These are phyloP conservation scores for Pogonomyrmex barbatus DNA, from an alignment of 1,140 invertebrate species.

Conservation along the genomic window DNA sequence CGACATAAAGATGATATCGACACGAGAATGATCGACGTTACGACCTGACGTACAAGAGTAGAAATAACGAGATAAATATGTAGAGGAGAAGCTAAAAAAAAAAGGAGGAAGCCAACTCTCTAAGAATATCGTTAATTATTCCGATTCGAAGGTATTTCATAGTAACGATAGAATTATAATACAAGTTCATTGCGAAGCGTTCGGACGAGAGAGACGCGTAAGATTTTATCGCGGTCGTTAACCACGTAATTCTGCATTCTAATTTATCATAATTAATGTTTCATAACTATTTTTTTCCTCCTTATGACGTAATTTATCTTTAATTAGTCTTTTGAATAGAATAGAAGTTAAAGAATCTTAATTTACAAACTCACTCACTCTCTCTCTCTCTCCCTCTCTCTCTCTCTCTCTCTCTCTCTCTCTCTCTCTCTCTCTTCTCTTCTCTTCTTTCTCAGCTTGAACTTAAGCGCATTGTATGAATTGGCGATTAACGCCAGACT, in stretches of 20 bases:
- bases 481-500: background rate
- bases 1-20: constrained; percentile 5
- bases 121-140: background rate
- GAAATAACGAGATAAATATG: background rate
- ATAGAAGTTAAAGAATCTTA: background rate
- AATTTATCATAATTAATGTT: background rate
- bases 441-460: background rate
- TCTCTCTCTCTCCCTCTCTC: no score
- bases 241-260: background rate
- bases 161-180: background rate
- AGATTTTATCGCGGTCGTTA: background rate
- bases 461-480: background rate
- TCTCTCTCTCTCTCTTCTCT: no score
- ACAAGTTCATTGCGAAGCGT: background rate
- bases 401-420: no score
- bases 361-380: background rate
- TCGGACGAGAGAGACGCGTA: background rate
- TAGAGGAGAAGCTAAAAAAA: background rate
- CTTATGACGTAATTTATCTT: background rate
- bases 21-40: constrained; percentile 32
- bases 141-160: no score
- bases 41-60: background rate
- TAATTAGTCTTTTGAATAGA: constrained; percentile 3
- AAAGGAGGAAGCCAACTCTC: background rate
- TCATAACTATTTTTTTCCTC: background rate